phyloP scores from a whole-genome alignment of 2,888 invertebrate species.

The Dasypolia templi region DNA sequence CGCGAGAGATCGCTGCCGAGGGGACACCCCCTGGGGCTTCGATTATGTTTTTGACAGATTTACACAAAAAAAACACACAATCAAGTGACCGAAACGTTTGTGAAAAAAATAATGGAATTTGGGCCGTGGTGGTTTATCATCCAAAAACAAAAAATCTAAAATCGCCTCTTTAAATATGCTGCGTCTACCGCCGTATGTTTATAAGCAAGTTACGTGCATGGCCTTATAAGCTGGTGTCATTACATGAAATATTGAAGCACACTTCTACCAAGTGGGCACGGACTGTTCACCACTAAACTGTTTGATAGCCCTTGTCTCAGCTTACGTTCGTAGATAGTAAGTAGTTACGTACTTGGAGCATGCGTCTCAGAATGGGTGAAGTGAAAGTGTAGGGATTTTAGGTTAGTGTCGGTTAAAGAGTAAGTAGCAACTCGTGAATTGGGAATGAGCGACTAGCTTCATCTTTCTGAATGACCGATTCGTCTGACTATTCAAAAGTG shows the following conservation, averaged over 20 bases:
- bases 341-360: not conserved
- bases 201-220: too few species aligned
- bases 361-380: not conserved
- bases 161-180: too few species aligned
- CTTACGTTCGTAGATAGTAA: slow-evolving; percentile 19
- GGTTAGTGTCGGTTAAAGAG: not conserved
- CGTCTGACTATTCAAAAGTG: not conserved
- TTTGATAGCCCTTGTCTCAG: slow-evolving; percentile 35
- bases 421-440: not conserved
- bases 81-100: too few species aligned
- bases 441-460: not conserved
- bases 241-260: slow-evolving; percentile 56
- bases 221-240: slow-evolving; percentile 21
- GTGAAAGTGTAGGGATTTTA: not conserved
- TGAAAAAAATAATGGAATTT: too few species aligned
- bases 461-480: not conserved
- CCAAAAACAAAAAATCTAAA: too few species aligned
- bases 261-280: slow-evolving; percentile 42
- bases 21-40: too few species aligned
- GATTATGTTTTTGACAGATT: too few species aligned
- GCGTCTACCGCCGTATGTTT: too few species aligned
- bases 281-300: slow-evolving; percentile 30
- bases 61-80: too few species aligned
- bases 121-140: too few species aligned
- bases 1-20: too few species aligned